phyloP scores from a whole-genome alignment of 1,140 invertebrate genomes.

The Aphelenchoides besseyi region DNA sequence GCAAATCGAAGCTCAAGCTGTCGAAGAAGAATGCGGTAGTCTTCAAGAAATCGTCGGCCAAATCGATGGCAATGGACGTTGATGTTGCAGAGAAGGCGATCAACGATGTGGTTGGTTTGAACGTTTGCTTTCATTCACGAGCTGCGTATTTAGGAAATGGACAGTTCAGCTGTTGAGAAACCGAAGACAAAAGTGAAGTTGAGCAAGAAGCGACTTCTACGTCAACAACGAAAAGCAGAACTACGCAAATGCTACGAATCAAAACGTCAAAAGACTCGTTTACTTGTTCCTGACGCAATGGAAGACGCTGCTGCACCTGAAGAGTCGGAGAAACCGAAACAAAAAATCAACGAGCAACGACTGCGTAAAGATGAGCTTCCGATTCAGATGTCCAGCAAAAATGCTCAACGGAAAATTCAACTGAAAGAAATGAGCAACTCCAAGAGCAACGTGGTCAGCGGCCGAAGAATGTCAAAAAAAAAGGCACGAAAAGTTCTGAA shows the following conservation, averaged over 20 bases:
- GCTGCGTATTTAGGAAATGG: constrained; percentile 17
- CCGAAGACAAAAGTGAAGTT: constrained; percentile 10
- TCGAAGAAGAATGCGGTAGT: constrained; percentile 3
- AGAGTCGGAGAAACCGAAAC: constrained; percentile 24
- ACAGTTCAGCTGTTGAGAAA: constrained; percentile 16
- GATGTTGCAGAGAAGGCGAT: neutral
- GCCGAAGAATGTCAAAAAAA: constrained; percentile 32
- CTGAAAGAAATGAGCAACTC: constrained; percentile 15
- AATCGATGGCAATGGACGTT: neutral
- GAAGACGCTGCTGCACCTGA: neutral
- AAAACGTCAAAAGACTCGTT: constrained; percentile 23
- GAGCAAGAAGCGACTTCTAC: constrained; percentile 24
- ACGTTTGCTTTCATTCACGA: neutral
- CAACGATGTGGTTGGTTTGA: neutral
- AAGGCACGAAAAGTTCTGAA: constrained; percentile 34
- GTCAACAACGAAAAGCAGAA: constrained; percentile 15
- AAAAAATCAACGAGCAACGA: constrained; percentile 26
- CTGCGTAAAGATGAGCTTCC: constrained; percentile 28
- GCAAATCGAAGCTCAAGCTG: neutral
- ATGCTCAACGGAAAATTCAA: constrained; percentile 22
- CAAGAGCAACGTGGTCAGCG: constrained; percentile 11
- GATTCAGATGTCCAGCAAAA: neutral
- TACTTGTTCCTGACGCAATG: constrained; percentile 16
- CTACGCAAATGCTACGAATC: constrained; percentile 15
- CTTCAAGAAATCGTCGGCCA: neutral